These are phyloP conservation scores for Loris lydekkerianus DNA, from an alignment of 2,797 vertebrate genomes.

Conservation along the genomic window DNA sequence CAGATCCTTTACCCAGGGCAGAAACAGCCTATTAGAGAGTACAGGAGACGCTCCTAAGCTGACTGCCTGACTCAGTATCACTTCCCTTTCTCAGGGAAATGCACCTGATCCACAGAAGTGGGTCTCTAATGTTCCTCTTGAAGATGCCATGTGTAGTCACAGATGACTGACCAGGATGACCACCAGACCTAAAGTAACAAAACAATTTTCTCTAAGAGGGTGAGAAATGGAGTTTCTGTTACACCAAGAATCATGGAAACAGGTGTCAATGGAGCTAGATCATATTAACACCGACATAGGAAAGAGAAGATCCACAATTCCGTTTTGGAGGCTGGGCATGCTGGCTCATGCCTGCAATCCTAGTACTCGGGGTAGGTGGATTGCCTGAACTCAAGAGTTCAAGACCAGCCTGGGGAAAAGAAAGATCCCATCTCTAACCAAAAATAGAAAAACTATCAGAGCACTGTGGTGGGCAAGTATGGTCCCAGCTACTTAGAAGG, in stretches of 20 bases:
- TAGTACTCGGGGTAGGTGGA: no score
- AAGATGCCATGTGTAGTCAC: not conserved
- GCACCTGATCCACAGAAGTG: no score
- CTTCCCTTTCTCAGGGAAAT: not conserved
- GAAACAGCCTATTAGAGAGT: not conserved
- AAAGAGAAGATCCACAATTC: conserved; percentile 6
- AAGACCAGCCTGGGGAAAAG: no score
- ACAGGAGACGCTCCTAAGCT: not conserved
- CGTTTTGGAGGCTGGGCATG: not conserved
- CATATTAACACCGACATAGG: not conserved
- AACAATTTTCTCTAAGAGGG: not conserved
- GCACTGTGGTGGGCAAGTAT: no score
- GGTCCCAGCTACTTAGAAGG: no score
- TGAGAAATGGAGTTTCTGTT: not conserved
- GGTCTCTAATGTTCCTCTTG: not conserved
- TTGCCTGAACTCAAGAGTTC: no score
- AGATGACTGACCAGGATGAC: not conserved
- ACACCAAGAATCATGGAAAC: not conserved
- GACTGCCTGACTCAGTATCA: not conserved
- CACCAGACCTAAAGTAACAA: not conserved
- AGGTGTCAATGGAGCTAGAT: not conserved
- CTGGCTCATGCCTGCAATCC: no score
- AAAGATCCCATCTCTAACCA: no score
- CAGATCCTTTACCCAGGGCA: not conserved
- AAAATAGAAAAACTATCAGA: no score